Percentiles rank a stretch among this genome's conserved stretches.
Conservation (phyloP, 2,888 invertebrate species). For the Agrochola litura region DNA sequence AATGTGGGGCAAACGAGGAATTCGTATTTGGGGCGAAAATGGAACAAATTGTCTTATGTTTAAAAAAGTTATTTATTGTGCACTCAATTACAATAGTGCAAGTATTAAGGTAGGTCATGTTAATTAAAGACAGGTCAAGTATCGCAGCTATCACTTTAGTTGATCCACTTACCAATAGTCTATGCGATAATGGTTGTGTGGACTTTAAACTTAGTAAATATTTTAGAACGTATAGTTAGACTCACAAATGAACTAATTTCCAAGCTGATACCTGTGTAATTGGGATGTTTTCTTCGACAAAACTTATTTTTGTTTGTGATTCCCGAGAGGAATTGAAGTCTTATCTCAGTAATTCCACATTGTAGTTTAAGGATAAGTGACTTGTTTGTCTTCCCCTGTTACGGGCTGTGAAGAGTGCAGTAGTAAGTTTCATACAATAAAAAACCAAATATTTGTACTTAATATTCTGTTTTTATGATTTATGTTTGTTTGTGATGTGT, state of each 20-base stretch:
- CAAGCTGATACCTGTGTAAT: not conserved
- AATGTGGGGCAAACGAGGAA: not conserved
- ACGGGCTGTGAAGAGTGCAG: not conserved
- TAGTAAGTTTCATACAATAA: not conserved
- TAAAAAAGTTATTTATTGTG: not conserved
- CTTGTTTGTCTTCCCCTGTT: too few species aligned
- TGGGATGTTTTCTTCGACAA: conserved; percentile 5
- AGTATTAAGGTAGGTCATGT: not conserved
- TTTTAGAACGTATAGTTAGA: not conserved
- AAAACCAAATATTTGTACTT: not conserved
- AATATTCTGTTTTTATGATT: not conserved
- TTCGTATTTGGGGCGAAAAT: not conserved
- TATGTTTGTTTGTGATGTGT: not conserved
- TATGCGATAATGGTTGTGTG: not conserved
- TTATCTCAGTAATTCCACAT: not conserved
- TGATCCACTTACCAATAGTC: not conserved
- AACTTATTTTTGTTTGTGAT: conserved; percentile 15
- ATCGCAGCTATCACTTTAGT: not conserved
- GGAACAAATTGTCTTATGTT: not conserved
- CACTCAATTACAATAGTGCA: not conserved
- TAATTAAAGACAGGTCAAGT: not conserved
- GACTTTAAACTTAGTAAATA: not conserved
- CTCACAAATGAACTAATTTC: not conserved
- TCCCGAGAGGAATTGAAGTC: not conserved
- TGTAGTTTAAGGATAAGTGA: conserved; percentile 2